Evolutionary conservation across 2,888 invertebrate species (phyloP), one percentile per base, ranked within the genome.

Genomic region (Acleris laterana): DNA sequence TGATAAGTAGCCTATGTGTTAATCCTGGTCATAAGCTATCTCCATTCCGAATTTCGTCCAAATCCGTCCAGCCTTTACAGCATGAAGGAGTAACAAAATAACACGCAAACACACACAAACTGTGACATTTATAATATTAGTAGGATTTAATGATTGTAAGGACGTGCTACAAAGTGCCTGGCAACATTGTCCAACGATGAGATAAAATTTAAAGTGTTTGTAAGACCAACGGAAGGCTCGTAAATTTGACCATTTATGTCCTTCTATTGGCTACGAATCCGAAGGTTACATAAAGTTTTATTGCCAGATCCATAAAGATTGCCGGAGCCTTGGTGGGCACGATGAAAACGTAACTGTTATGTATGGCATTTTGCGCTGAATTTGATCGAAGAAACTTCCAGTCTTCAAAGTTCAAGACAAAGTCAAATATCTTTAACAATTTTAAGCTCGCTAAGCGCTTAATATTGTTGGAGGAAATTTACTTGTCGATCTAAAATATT

Each of bases 241-340:
- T 89, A 90, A 90, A 89, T 88, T 87, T 77, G 71, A 81, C 79
- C 83, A 83, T 89, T 89, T 89, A 89, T 87, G 86, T 86, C 75
- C 87, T 87, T 85, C 88, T 87, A 88, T 84, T 84, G 84, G 80
- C 75, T 74, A 77, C 71, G 72, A 73, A 73, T 77, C 76, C 77
- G 79, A 77, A 77, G 63, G 72, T 65, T 73, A 75, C 74, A 80
- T 75, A 81, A 75, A 78, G 77, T 79, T 79, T 82, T 82, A 80
- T 44, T 60, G 44, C 56, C 50, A 7, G 49, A 61, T 59, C 48
- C 50, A 22, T 25, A 49, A 59, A 50, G 50, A 50, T 50, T 46
- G 32, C 25, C 52, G 59, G 49, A 53, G 53, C 38, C 59, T 16
- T 58, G 44, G 57, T 52, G 19, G 46, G 46, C 46, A 25, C 55